Evolutionary conservation across 2,888 invertebrate species (phyloP), one percentile per base, ranked within the genome.

Genomic region (Amaurobius ferox): DNA sequence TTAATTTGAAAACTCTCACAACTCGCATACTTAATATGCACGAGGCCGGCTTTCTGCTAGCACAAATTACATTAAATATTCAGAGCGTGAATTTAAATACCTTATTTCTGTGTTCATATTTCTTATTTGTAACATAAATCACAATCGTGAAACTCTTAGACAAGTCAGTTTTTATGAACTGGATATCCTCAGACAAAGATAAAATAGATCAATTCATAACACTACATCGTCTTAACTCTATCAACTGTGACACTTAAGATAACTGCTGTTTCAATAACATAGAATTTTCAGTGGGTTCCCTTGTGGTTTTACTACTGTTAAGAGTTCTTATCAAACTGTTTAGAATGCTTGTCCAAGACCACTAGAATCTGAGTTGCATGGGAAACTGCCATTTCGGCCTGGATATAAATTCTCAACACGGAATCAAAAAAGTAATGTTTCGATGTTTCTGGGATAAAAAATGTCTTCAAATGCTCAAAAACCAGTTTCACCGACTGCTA

Each of bases 401-500:
- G 48, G 66, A 73, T 73, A 80, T 72, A 72, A 80, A 80, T 80
- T 80, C 79, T 39, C 67, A 29, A 48, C 79, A 80, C 79, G 79
- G 3, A 73, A 35, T 66, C 13, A 26, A 32, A 72, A 66, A 26
- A 44, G 62, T 28, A 35, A 28, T 23, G 48, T 80, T 80, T 73
- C 71, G 9, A 66, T 44, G 55, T 73, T 80, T 80, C 79, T 80
- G 44, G 35, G 67, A 80, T 80, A 80, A 80, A 73, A 80, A 73
- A 44, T 48, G 66, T 28, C 23, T 71, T 28, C 40, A 48, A 66
- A 80, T 72, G 26, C n/a, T 67, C 23, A 35, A 64, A 80, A 80
- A 80, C 79, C 72, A 23, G 79, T 80, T 66, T 80, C 39, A 26
- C 13, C 35, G 16, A 19, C 30, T 79, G 40, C 16, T 80, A 72